Conservation (phyloP, 2,113 vertebrate species). For the Muntiacus muntjak region DNA sequence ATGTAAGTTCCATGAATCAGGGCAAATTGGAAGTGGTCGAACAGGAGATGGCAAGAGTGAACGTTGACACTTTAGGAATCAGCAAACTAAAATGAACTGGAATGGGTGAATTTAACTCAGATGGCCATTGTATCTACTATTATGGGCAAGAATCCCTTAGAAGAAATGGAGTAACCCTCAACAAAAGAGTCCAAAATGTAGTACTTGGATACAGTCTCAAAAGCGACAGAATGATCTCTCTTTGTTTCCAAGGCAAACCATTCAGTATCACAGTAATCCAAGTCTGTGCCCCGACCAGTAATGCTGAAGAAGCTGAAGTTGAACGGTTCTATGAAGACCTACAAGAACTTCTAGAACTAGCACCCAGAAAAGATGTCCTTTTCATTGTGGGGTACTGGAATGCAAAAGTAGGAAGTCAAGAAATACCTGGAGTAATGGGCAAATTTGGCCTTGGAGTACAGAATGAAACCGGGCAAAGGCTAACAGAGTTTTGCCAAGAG, state of each 20-base stretch:
- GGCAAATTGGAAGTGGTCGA: not conserved
- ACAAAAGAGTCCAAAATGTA: not conserved
- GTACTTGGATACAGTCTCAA: not conserved
- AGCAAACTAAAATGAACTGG: not conserved
- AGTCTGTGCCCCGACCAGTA: not conserved
- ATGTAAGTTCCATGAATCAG: not conserved
- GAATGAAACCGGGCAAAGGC: not conserved
- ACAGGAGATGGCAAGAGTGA: not conserved
- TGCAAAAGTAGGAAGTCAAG: not conserved
- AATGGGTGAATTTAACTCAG: not conserved
- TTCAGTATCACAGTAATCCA: not conserved
- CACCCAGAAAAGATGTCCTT: not conserved
- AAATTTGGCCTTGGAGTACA: not conserved
- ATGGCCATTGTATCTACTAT: not conserved
- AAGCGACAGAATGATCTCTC: not conserved
- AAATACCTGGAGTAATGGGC: not conserved
- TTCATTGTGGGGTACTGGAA: not conserved
- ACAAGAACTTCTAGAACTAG: not conserved
- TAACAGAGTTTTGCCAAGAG: not conserved
- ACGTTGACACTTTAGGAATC: not conserved
- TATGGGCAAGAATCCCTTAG: not conserved
- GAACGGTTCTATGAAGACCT: not conserved
- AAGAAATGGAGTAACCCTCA: not conserved
- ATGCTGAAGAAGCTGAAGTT: not conserved
- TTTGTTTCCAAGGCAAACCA: not conserved